Base-by-base conservation (phyloP, 2,888 invertebrate genomes). In the Blera fallax region DNA sequence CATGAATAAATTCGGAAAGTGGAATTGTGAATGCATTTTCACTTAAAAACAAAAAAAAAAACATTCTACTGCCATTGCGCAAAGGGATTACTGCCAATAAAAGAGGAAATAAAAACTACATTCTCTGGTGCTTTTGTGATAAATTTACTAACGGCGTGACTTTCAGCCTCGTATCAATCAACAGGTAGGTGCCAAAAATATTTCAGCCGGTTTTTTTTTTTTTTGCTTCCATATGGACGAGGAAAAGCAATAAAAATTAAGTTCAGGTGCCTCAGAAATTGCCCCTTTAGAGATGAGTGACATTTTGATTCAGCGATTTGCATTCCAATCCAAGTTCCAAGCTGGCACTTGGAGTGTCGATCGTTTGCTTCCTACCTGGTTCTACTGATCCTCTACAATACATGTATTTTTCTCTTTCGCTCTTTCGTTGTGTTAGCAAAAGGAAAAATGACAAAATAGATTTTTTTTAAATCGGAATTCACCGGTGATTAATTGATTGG, bases 51-150 rank as follows among this genome's bases (percentile, higher is more conserved):
- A 21, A 14, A 18, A 52, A 69, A 48, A 21, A 27, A 60, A 45
- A 62, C n/a, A 58, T 48, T 74, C 54, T 34, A 74, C 64, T 84
- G 84, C 84, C 84, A 70, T 84, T 80, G 84, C 84, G 84, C 84
- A 76, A 70, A 80, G 70, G 84, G 74, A 84, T 84, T 74, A 70
- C 73, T 48, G 29, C 48, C 62, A 67, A 56, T 64, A 62, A 8
- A 27, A 54, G 11, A 32, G 10, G 64, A 48, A 72, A 78, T 27
- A 11, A 64, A 56, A 37, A 73, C 50, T 18, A 34, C 43, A 7
- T 14, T 14, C 40, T 76, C 69, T 18, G 37, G 43, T 32, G 76
- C 76, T 56, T 65, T 72, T 16, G 16, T 67, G 56, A 64, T 29
- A 43, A 60, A 32, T 48, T 54, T 62, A 24, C 27, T 21, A 65